Base-by-base conservation (phyloP, 2,888 invertebrate species). In the Volucella inanis region DNA sequence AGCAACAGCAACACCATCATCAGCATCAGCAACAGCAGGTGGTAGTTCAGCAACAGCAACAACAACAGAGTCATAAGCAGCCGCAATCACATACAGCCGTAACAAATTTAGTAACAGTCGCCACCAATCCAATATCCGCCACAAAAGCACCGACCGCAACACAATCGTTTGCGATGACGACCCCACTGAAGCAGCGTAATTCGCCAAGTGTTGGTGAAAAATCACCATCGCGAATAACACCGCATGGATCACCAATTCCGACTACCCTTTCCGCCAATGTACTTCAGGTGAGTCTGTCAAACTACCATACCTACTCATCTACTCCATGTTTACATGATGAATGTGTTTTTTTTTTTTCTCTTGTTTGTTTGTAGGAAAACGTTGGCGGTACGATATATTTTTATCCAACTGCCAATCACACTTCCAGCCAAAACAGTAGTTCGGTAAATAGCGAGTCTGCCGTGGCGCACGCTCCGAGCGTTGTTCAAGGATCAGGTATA, bases 351-450 rank as follows among this genome's bases (percentile, higher is more conserved):
- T 2, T 45, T 15, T 11, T 52, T 57, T n/a, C 14, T 62, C 49
- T 10, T 78, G 4, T 14, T 62, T 87, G 87, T 89, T 92, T 92
- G 70, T 93, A 97, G 95, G 97, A 97, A 92, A 97, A 97, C 93
- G 97, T 97, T 85, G 98, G 98, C 74, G 98, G 98, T 38, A 98
- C 98, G 14, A 98, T 98, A 62, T 98, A 98, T 92, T 98, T 98
- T 92, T 98, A 97, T 92, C 94, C 96, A 47, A 94, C 95, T 82
- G 92, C 93, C 80, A 94, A 93, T 89, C 92, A 92, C 86, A 90
- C 93, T 86, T 93, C 93, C 88, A 90, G 93, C 76, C 92, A 91
- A 88, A 90, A 89, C 64, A 90, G 88, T 87, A 92, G 89, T 87
- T 88, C 90, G 43, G 90, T 89, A 65, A 90, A 90, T 62, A 90